Base-by-base conservation (phyloP, 2,888 invertebrate genomes). In the Tetragnatha montana region DNA sequence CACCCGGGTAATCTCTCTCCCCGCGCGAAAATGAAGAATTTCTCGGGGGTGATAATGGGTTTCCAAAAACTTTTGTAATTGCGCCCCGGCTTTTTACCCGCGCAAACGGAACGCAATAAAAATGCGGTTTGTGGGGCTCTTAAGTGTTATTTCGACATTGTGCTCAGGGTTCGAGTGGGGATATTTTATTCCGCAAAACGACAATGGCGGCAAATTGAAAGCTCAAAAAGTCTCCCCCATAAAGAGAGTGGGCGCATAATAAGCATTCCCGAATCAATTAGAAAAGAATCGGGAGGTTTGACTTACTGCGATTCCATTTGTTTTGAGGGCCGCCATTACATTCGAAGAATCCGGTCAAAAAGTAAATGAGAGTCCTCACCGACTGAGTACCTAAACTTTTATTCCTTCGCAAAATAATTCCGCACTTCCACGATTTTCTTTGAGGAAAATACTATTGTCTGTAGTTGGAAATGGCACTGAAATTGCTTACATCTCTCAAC, bases 61-160 rank as follows among this genome's bases (percentile, higher is more conserved):
- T 82, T 87, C 70, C 89, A 85, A 80, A 89, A 81, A 85, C 89
- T 81, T 76, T 85, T 89, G 78, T 89, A 89, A 89, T 89, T 89
- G 89, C 89, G 35, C 70, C 70, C 80, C 69, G 80, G 47, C 80
- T 81, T 81, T 81, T 81, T 81, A 19, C 49, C 71, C 71, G 49
- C n/a, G n/a, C 50, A 71, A 71, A 21, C 69, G 76, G 68, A 79
- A 50, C 12, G 85, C 75, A 85, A 85, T 85, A 85, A 85, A 85
- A 85, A 69, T 79, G 49, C 75, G 85, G 70, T 50, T 73, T 51
- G 75, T 84, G 75, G 69, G 75, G 69, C 83, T 76, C 68, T 84
- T 69, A 76, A 84, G 69, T 84, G 83, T 74, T 83, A 75, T 75
- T 74, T 83, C 73, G 19, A 22, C 73, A 22, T 73, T 73, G 73